Percentiles rank a stretch among this genome's conserved stretches.
Evolutionary conservation across 1,140 invertebrate genomes (phyloP).

Genomic region (Trachymyrmex septentrionalis): DNA sequence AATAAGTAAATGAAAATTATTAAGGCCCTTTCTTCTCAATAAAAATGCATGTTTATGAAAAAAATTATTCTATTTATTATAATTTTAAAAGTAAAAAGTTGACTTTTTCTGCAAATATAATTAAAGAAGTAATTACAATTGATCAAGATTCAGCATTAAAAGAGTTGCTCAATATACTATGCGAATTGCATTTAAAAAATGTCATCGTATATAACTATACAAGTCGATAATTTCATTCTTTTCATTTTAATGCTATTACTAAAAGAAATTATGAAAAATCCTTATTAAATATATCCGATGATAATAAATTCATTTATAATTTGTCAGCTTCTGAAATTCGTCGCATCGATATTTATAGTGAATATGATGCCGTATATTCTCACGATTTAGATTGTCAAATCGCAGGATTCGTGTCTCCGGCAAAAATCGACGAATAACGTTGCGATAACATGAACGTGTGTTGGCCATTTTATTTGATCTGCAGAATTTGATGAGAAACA

Average conservation of each 20-base stretch:
- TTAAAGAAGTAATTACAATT: background rate
- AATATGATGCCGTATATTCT: conserved; percentile 34
- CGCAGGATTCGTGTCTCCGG: conserved; percentile 64
- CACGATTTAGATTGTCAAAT: conserved; percentile 70
- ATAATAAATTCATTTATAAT: conserved; percentile 2
- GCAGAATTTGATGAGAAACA: conserved; percentile 23
- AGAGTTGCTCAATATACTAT: background rate
- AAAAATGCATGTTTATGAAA: background rate
- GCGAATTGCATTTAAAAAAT: background rate
- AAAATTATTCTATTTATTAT: background rate
- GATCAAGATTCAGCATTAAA: background rate
- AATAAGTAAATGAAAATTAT: background rate
- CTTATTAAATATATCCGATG: background rate
- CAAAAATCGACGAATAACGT: conserved; percentile 11
- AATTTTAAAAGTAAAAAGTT: background rate
- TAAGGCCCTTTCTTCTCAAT: background rate
- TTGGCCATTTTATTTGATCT: conserved; percentile 5
- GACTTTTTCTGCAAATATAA: background rate
- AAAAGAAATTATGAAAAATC: background rate
- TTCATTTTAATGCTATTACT: background rate
- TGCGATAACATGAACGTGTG: conserved; percentile 58
- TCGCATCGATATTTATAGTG: background rate
- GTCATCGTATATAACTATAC: background rate
- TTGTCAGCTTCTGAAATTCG: background rate
- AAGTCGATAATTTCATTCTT: background rate